Conservation (phyloP, 2,797 vertebrate species). For the Gambelia wislizenii region DNA sequence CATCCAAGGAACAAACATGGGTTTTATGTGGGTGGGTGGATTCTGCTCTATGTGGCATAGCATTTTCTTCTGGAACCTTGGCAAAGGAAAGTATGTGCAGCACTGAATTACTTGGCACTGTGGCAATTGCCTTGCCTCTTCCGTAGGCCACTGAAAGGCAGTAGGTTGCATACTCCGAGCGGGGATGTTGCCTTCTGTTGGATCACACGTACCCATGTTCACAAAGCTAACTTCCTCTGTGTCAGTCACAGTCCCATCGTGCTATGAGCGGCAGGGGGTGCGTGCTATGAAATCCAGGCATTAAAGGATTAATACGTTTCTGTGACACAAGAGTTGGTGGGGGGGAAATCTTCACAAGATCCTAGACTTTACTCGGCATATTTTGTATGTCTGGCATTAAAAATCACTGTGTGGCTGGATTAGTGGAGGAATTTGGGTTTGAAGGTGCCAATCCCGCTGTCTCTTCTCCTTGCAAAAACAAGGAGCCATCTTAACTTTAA, state of each 20-base stretch:
- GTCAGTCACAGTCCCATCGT: constrained; percentile 39
- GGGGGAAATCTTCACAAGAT: constrained; percentile 53
- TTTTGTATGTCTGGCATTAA: constrained; percentile 61
- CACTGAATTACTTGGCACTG: fast-evolving
- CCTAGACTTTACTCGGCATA: constrained; percentile 53
- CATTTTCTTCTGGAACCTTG: too few relatives aligned
- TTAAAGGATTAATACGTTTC: constrained; percentile 72
- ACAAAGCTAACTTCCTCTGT: constrained; percentile 6
- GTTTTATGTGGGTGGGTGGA: neutral
- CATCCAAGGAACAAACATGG: too few relatives aligned
- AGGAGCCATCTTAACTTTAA: neutral
- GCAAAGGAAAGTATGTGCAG: neutral
- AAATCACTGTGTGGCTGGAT: constrained; percentile 54
- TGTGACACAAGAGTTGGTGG: constrained; percentile 56
- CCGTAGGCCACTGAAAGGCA: neutral
- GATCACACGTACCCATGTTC: neutral
- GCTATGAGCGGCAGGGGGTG: constrained; percentile 53
- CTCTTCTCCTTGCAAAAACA: neutral
- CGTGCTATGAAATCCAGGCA: constrained; percentile 56
- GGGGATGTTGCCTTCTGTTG: neutral
- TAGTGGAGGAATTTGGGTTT: constrained; percentile 65
- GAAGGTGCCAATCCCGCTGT: constrained; percentile 47
- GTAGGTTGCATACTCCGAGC: too few relatives aligned
- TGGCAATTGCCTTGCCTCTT: too few relatives aligned
- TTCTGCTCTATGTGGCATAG: too few relatives aligned